A percentile compares a stretch with the other conserved stretches of the same genome.
Conservation (phyloP, 2,888 invertebrate species). For the Elysia crispata region DNA sequence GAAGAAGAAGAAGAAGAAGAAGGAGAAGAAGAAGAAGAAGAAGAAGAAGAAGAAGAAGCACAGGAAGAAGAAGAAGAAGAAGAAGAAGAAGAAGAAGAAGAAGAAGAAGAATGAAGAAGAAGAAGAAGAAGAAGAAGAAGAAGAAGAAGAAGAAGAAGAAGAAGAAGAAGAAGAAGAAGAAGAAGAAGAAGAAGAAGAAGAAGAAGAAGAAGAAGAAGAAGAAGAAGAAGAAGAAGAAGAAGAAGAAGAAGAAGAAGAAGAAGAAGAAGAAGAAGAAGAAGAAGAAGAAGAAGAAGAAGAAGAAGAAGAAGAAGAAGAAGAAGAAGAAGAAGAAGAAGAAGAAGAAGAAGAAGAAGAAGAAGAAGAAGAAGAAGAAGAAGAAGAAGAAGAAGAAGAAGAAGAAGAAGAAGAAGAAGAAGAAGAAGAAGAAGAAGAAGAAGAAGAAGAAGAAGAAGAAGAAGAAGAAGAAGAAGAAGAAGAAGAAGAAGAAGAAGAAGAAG, state of each 20-base stretch:
- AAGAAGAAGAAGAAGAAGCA: neutral
- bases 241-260: neutral
- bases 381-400: constrained; percentile 19
- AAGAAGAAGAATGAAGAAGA: neutral
- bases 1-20: constrained; percentile 1
- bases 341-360: neutral
- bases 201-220: neutral
- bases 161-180: constrained; percentile 4
- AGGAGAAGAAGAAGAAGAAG: neutral
- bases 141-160: neutral
- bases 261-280: neutral
- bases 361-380: constrained; percentile 16
- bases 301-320: neutral
- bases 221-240: neutral
- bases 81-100: neutral
- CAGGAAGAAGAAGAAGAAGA: constrained; percentile 2
- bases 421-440: constrained; percentile 14
- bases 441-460: constrained; percentile 16
- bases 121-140: constrained; percentile 4
- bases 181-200: neutral
- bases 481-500: constrained; percentile 19
- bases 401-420: constrained; percentile 19
- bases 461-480: constrained; percentile 19
- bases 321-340: neutral
- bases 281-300: neutral